Conservation (phyloP, 1,140 invertebrate species). For the Lysiphlebus fabarum region DNA sequence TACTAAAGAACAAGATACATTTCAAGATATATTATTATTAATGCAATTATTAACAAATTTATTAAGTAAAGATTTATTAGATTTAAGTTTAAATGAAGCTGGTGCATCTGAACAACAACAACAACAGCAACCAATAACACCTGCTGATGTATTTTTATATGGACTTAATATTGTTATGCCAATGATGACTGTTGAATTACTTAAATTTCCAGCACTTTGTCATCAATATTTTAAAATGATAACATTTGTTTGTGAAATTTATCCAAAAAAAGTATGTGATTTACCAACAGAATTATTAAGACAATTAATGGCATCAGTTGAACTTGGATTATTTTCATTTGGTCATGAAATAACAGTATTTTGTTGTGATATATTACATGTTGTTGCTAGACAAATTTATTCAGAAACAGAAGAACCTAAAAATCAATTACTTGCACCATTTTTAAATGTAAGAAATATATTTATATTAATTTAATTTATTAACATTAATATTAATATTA, state of each 20-base stretch:
- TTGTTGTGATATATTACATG: conserved; percentile 67
- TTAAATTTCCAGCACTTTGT: conserved; percentile 71
- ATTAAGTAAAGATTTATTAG: conserved; percentile 69
- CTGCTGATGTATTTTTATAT: conserved; percentile 66
- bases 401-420: conserved; percentile 46
- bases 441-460: conserved; percentile 62
- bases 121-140: conserved; percentile 43
- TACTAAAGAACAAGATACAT: conserved; percentile 69
- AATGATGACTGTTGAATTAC: conserved; percentile 70
- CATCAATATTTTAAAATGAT: conserved; percentile 63
- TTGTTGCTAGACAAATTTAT: conserved; percentile 54
- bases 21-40: conserved; percentile 68
- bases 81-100: conserved; percentile 50
- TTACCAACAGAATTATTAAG: conserved; percentile 61
- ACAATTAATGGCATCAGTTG: conserved; percentile 63
- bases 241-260: conserved; percentile 65
- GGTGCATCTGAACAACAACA: conserved; percentile 6
- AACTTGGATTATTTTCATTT: conserved; percentile 67
- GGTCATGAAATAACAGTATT: conserved; percentile 62
- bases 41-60: conserved; percentile 71
- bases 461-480: conserved; percentile 12
- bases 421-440: conserved; percentile 61
- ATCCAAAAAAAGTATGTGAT: conserved; percentile 61
- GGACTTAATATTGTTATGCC: conserved; percentile 74
- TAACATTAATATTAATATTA: conserved; percentile 18